Percentiles rank a stretch among this genome's conserved stretches.
Conservation (phyloP, 92 coral and sea anemone genomes). For the Hydrozoanthus gracilis region DNA sequence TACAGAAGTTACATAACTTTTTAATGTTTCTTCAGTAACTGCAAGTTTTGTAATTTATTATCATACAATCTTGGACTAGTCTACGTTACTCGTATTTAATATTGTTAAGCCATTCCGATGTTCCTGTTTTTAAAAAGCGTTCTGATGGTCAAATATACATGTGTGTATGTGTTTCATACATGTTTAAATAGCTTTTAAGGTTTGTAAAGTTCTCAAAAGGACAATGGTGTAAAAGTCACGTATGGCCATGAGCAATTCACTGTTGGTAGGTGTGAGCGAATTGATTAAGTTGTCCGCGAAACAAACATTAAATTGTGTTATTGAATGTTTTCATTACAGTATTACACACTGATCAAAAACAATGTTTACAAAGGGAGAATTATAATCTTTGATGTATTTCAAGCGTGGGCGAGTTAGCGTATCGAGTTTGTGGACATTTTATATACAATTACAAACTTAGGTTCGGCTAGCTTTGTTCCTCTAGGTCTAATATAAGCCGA, state of each 20-base stretch:
- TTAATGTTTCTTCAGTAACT: constrained; percentile 16
- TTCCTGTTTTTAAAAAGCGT: neutral
- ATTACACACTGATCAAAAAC: no score
- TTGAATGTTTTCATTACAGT: no score
- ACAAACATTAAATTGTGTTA: no score
- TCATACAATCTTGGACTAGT: constrained; percentile 13
- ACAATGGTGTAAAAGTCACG: no score
- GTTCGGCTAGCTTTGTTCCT: neutral
- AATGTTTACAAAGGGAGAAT: no score
- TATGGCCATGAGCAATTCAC: no score
- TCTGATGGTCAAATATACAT: neutral
- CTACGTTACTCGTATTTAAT: constrained; percentile 14
- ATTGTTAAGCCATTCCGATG: neutral
- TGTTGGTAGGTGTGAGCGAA: no score
- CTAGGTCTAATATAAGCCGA: neutral
- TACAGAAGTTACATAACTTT: neutral
- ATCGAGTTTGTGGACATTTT: neutral
- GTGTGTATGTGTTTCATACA: neutral
- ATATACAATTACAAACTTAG: constrained; percentile 8
- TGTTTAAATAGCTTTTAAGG: constrained; percentile 3
- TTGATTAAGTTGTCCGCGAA: no score
- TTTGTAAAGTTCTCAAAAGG: no score
- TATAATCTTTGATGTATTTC: neutral
- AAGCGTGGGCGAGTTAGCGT: neutral
- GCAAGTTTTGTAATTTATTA: neutral